These are phyloP conservation scores for Panagrolaimus sp. DNA, from an alignment of 1,140 invertebrate species.

Conservation along the genomic window DNA sequence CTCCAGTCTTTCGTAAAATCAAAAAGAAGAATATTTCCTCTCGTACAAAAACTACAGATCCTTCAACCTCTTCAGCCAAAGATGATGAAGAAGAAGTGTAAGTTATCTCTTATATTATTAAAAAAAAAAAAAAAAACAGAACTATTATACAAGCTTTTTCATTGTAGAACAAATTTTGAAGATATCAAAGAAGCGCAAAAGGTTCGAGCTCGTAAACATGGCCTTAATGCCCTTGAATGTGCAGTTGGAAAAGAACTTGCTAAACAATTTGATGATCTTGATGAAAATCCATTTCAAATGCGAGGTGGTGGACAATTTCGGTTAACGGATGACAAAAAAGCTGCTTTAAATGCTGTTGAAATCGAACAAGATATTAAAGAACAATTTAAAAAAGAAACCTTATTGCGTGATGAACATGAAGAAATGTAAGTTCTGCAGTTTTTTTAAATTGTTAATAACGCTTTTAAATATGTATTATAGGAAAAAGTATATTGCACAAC, in stretches of 20 bases:
- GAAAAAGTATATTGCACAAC: slow-evolving; percentile 37
- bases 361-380: slow-evolving; percentile 58
- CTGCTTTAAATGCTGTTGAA: slow-evolving; percentile 45
- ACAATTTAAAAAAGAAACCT: slow-evolving; percentile 56
- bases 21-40: too few species aligned
- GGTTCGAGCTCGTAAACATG: slow-evolving; percentile 44
- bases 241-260: slow-evolving; percentile 55
- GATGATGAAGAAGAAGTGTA: too few species aligned
- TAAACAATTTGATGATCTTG: slow-evolving; percentile 45
- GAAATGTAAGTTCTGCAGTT: slow-evolving; percentile 40
- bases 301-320: slow-evolving; percentile 50
- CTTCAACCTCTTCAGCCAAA: too few species aligned
- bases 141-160: too few species aligned
- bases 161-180: slow-evolving; percentile 24
- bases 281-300: slow-evolving; percentile 54
- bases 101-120: too few species aligned
- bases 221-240: slow-evolving; percentile 56
- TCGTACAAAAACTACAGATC: too few species aligned
- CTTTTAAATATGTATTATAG: slow-evolving; percentile 22
- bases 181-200: slow-evolving; percentile 54
- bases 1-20: too few species aligned
- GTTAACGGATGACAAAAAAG: slow-evolving; percentile 47
- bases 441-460: background rate
- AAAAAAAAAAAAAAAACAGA: too few species aligned
- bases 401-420: slow-evolving; percentile 56